These are phyloP conservation scores for Zosterops japonicus DNA, from an alignment of 2,113 vertebrate species.

Conservation along the genomic window DNA sequence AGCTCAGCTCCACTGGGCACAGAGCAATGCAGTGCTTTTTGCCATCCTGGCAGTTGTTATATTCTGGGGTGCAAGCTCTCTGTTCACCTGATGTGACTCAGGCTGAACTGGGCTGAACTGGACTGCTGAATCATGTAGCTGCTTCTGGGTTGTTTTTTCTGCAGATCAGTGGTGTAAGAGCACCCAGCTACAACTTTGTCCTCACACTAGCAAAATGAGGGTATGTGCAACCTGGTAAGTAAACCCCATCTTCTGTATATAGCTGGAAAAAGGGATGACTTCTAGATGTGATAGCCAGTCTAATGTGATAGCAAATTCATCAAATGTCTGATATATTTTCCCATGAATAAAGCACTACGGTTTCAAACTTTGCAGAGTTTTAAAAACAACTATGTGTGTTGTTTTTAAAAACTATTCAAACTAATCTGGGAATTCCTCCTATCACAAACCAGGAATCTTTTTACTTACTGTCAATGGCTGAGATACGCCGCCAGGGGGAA, in stretches of 20 bases:
- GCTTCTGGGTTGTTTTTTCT: not conserved
- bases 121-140: rapidly evolving
- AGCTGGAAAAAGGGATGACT: not conserved
- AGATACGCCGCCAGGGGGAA: not conserved
- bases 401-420: not conserved
- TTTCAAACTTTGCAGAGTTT: not conserved
- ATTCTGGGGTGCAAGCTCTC: not conserved
- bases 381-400: not conserved
- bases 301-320: not conserved
- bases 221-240: not conserved
- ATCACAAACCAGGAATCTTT: not conserved
- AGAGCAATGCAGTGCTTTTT: not conserved
- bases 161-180: not conserved
- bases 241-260: not conserved
- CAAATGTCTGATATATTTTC: not conserved
- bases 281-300: not conserved
- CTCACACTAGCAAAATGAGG: not conserved
- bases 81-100: rapidly evolving
- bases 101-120: not conserved
- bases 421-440: not conserved
- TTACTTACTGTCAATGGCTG: not conserved
- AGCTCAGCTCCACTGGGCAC: not conserved
- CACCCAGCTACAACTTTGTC: not conserved
- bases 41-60: not conserved
- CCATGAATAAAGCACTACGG: not conserved